Base-by-base conservation (phyloP, 2,113 vertebrate genomes). In the Lipotes vexillifer region DNA sequence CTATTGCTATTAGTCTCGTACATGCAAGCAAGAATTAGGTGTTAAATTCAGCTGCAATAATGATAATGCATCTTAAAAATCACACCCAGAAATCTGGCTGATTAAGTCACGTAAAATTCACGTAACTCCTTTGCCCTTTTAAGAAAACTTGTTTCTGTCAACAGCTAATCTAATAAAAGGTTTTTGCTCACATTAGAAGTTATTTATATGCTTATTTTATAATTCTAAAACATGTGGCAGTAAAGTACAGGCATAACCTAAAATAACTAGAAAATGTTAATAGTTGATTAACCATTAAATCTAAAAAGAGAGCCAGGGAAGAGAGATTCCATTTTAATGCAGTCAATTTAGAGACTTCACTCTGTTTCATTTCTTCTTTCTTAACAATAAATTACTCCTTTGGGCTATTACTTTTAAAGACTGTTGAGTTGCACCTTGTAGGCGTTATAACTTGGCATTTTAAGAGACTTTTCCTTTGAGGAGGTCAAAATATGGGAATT, bases 211-310 rank as follows among this genome's bases (percentile, higher is more conserved):
- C 95, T 91, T 93, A 89, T 14, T 66, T 95, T 63, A 57, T 31
- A 72, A 1, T 96, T 98, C 82, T 63, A 81, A 38, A 92, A 97
- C 86, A 96, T 81, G 80, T 96, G 94, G 83, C 75, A 94, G 87
- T 98, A 91, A 94, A 97, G 83, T 93, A 90, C 68, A 83, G 0
- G 1, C 71, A 77, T 87, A 96, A 29, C 52, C 83, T 83, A 90
- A 98, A 29, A 44, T 96, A 97, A 96, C 93, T 92, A 55, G 88
- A 94, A 94, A 98, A 94, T 96, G 91, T 94, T 93, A 97, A 96
- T 95, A 68, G 96, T 93, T 97, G 74, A 95, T 41, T 49, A 86
- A 92, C 69, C 4, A 55, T 83, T 92, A 82, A 88, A 94, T 95
- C 74, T 95, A 31, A 96, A 46, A 44, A 92, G 68, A 83, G 65